phyloP scores from a whole-genome alignment of 2,113 vertebrate genomes.

The Limanda limanda region DNA sequence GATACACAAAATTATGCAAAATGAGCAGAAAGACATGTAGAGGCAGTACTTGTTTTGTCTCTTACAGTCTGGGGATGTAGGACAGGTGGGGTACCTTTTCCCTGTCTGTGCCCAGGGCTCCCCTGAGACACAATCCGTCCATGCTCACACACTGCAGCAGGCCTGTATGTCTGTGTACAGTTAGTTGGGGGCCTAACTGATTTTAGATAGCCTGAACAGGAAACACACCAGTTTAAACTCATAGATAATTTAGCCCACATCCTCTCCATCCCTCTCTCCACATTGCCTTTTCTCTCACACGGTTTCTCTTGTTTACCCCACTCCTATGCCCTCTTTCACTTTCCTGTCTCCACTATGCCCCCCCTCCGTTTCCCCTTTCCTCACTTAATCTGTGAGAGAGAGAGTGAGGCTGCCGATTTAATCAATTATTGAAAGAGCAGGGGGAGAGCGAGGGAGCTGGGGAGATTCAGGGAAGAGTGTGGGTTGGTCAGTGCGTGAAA shows the following conservation, averaged over 20 bases:
- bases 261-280: conserved; percentile 28
- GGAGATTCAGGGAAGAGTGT: conserved; percentile 62
- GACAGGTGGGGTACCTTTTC: not conserved
- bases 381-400: conserved; percentile 51
- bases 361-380: conserved; percentile 22
- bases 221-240: conserved; percentile 70
- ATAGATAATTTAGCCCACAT: conserved; percentile 70
- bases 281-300: conserved; percentile 20
- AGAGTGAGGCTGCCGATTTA: conserved; percentile 64
- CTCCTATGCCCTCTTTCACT: conserved; percentile 39
- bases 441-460: conserved; percentile 2
- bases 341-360: conserved; percentile 20
- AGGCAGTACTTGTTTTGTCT: not conserved
- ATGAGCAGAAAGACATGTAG: not conserved
- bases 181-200: conserved; percentile 39
- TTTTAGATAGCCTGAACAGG: conserved; percentile 62
- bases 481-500: conserved; percentile 53
- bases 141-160: conserved; percentile 4
- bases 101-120: conserved; percentile 13
- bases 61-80: not conserved
- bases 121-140: conserved; percentile 15
- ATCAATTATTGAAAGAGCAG: conserved; percentile 74
- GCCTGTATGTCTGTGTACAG: conserved; percentile 19
- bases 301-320: conserved; percentile 44
- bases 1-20: not conserved